Evolutionary conservation across 2,797 vertebrate genomes (phyloP).

Genomic region (Premnoplex brunnescens): DNA sequence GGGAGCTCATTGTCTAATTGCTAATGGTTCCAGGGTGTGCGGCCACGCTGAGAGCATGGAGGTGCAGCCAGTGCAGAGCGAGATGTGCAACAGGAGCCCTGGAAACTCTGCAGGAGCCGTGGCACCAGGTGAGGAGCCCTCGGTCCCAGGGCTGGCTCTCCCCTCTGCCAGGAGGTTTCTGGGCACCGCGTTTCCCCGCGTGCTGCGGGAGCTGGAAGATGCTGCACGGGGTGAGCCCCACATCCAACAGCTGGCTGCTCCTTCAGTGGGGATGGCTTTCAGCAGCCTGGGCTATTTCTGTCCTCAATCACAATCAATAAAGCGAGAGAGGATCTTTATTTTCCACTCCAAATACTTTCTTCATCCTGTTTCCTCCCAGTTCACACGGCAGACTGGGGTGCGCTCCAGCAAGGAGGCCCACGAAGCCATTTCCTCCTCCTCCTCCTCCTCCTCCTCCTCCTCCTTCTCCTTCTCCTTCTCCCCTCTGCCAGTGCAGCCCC

Average conservation of each 20-base stretch:
- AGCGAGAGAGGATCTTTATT: background rate
- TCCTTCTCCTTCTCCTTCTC: background rate
- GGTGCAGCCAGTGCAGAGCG: background rate
- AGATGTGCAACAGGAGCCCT: fast-evolving
- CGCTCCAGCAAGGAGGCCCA: slow-evolving; percentile 17
- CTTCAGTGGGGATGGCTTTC: background rate
- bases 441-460: background rate
- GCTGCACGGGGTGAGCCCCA: background rate
- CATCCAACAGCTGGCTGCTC: background rate
- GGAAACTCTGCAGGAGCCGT: background rate
- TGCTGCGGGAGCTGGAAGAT: background rate
- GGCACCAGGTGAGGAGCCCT: background rate
- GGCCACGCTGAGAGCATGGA: background rate
- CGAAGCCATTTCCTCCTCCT: background rate
- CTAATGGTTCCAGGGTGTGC: background rate
- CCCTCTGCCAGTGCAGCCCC: background rate
- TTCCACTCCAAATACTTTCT: slow-evolving; percentile 56
- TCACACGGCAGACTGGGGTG: background rate
- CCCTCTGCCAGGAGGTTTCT: fast-evolving
- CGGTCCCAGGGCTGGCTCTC: background rate
- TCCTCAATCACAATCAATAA: slow-evolving; percentile 36
- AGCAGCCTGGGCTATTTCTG: slow-evolving; percentile 34
- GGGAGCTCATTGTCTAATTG: background rate
- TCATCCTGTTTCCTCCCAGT: slow-evolving; percentile 55
- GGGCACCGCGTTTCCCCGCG: background rate